A percentile compares a stretch with the other conserved stretches of the same genome.
Evolutionary conservation across 2,113 vertebrate genomes (phyloP).

Genomic region (Tamias sibiricus): DNA sequence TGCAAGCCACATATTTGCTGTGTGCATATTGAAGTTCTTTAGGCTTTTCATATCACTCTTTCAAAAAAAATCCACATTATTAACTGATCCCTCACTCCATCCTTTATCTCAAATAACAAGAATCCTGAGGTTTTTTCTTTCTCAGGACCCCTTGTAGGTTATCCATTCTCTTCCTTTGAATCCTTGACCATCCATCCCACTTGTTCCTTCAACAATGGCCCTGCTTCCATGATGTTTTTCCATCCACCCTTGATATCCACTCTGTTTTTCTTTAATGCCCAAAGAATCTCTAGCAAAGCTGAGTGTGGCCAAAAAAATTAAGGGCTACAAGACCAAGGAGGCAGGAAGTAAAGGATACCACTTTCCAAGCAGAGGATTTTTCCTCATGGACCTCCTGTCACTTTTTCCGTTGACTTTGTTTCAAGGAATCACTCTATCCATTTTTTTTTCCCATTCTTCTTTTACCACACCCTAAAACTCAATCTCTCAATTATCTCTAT

Average conservation of each 20-base stretch:
- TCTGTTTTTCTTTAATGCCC: background rate
- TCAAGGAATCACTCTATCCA: background rate
- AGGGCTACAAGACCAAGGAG: background rate
- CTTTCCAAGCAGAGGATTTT: background rate
- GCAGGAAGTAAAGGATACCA: background rate
- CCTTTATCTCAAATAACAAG: background rate
- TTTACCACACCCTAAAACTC: background rate
- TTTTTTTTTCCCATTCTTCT: background rate
- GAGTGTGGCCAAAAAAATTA: too few relatives aligned
- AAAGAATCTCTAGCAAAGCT: background rate
- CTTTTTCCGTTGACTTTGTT: background rate
- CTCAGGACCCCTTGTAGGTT: too few relatives aligned
- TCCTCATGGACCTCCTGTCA: background rate
- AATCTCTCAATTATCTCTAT: background rate
- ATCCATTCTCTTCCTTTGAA: background rate
- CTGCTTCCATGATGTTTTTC: background rate
- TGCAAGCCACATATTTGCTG: background rate
- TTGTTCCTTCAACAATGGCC: too few relatives aligned
- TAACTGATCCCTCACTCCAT: background rate
- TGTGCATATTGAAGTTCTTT: background rate
- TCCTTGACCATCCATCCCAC: background rate
- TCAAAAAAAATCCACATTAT: background rate
- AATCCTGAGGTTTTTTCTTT: background rate
- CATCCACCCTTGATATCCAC: rapidly evolving
- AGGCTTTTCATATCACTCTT: background rate